Conservation (phyloP, 2,113 vertebrate genomes). For the Dipodomys stephensi region DNA sequence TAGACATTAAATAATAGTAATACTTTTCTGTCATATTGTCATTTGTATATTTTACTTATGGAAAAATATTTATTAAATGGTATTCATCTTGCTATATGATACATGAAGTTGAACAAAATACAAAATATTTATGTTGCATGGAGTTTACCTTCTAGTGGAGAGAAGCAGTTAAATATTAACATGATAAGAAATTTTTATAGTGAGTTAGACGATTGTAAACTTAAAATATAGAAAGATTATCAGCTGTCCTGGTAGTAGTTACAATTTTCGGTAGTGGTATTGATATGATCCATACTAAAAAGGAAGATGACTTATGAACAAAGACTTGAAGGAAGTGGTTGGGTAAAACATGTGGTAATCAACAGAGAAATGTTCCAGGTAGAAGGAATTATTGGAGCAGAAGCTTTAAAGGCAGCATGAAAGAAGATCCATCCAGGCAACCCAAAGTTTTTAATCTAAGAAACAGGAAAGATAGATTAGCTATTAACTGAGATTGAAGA, state of each 20-base stretch:
- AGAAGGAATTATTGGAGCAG: background rate
- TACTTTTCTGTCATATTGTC: background rate
- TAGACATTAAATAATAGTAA: background rate
- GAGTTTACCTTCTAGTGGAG: background rate
- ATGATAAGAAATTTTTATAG: background rate
- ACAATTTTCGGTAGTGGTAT: background rate
- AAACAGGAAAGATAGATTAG: background rate
- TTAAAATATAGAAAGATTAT: background rate
- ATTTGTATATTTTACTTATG: background rate
- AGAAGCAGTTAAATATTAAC: background rate
- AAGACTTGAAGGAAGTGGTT: background rate
- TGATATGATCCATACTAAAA: background rate
- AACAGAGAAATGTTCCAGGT: background rate
- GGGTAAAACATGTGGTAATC: background rate
- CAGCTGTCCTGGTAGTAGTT: background rate
- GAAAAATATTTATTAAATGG: background rate
- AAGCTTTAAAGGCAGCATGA: background rate
- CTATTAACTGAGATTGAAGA: background rate
- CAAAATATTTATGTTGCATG: background rate
- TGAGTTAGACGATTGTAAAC: background rate
- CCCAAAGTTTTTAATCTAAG: background rate
- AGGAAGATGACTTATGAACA: background rate
- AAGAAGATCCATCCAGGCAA: background rate
- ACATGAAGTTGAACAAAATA: background rate
- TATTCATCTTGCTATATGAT: background rate